Evolutionary conservation across 1,140 invertebrate genomes (phyloP).

Genomic region (Asobara japonica): DNA sequence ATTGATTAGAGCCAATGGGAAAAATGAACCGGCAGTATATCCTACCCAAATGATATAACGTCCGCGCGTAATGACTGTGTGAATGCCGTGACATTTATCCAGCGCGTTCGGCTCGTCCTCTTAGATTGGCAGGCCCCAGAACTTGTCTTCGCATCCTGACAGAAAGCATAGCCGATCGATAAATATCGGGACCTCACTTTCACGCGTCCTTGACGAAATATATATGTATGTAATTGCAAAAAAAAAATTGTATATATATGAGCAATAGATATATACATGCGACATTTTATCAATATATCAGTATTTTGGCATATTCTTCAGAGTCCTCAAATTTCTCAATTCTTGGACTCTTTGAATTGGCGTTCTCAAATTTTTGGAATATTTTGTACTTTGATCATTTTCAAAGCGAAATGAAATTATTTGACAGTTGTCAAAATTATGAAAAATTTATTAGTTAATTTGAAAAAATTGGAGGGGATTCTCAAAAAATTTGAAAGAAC

Average conservation of each 20-base stretch:
- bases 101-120: slow-evolving; percentile 19
- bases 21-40: slow-evolving; percentile 23
- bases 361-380: too few relatives aligned
- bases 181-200: slow-evolving; percentile 16
- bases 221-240: background rate
- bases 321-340: too few relatives aligned
- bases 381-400: too few relatives aligned
- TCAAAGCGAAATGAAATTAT: too few relatives aligned
- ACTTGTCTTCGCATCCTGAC: slow-evolving; percentile 30
- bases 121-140: slow-evolving; percentile 36
- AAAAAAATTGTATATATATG: background rate
- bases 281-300: too few relatives aligned
- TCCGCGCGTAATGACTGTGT: slow-evolving; percentile 52
- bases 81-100: slow-evolving; percentile 57
- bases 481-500: too few relatives aligned
- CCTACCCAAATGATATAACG: slow-evolving; percentile 51
- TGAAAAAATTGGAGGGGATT: too few relatives aligned
- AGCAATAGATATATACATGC: background rate
- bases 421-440: too few relatives aligned
- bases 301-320: too few relatives aligned
- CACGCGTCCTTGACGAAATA: slow-evolving; percentile 21
- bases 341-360: too few relatives aligned
- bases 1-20: slow-evolving; percentile 16
- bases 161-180: slow-evolving; percentile 21
- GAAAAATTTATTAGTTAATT: too few relatives aligned